Evolutionary conservation across 2,888 invertebrate species (phyloP), one percentile per base, ranked within the genome.

Genomic region (Epicampocera succincta): DNA sequence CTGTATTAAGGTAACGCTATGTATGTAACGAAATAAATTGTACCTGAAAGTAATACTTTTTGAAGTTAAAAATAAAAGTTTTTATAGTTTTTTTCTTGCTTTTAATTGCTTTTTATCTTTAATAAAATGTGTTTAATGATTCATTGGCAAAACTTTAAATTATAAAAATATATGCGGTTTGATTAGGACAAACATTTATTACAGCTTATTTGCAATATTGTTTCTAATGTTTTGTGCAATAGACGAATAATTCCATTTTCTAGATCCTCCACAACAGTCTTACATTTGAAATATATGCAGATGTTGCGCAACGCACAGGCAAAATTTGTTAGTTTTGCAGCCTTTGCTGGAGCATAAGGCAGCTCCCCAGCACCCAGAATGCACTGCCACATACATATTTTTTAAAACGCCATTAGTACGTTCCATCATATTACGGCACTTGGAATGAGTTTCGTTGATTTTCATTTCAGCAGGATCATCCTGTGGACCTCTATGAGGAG

Each of bases 401-500:
- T n/a, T n/a, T n/a, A n/a, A n/a, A n/a, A n/a, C n/a, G n/a, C n/a
- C n/a, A n/a, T n/a, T n/a, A n/a, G n/a, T n/a, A n/a, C n/a, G n/a
- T n/a, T n/a, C n/a, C n/a, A n/a, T n/a, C n/a, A n/a, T n/a, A 58
- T 19, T 80, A 33, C 66, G 15, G 72, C 83, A 60, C 73, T 76
- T 33, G 71, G 65, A 69, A 74, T 56, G 60, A 60, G 71, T 33
- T 66, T 65, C 58, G 50, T 75, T 76, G 38, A 72, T 76, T 73
- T 77, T 74, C 12, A 65, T 73, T 72, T 82, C 38, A 19, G 60
- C 25, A 15, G 69, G 44, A 48, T 25, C 5, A 25, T 25, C 25
- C 25, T 25, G 25, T 42, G 25, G 25, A 25, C 25, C 2, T 25
- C 25, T 25, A 25, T 25, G 25, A 25, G 25, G 72, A 12, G 71